Conservation (phyloP, 2,888 invertebrate genomes). For the Drepanosiphum platanoidis region DNA sequence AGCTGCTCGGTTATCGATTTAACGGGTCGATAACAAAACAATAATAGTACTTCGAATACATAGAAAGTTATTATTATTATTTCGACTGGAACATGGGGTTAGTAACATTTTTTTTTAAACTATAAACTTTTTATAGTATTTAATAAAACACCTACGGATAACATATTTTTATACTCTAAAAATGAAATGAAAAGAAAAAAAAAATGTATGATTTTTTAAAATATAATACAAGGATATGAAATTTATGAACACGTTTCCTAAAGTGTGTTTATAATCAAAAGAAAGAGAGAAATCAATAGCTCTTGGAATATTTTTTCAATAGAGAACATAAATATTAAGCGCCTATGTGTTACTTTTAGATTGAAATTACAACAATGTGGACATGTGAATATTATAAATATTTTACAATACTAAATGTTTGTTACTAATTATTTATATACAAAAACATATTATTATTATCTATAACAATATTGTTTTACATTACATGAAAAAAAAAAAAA, state of each 20-base stretch:
- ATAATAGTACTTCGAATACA: conserved; percentile 19
- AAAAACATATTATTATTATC: conserved; percentile 54
- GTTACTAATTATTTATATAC: conserved; percentile 58
- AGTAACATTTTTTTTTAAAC: conserved; percentile 20
- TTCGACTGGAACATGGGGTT: conserved; percentile 19
- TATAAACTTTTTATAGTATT: conserved; percentile 7
- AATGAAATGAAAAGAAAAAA: conserved; percentile 31
- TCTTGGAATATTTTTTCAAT: conserved; percentile 20
- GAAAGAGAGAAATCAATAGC: conserved; percentile 31
- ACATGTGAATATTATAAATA: conserved; percentile 47
- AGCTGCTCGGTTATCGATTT: neutral
- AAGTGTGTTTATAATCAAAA: conserved; percentile 28
- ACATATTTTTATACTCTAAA: conserved; percentile 54
- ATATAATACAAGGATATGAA: conserved; percentile 46
- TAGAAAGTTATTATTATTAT: neutral
- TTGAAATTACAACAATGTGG: conserved; percentile 53
- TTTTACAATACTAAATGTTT: conserved; percentile 43
- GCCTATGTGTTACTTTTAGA: conserved; percentile 41
- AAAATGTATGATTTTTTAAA: conserved; percentile 27
- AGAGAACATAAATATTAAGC: conserved; percentile 26
- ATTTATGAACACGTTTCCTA: conserved; percentile 34
- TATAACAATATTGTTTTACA: conserved; percentile 60
- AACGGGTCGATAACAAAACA: neutral
- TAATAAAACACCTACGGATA: conserved; percentile 25
- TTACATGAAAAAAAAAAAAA: conserved; percentile 21